These are phyloP conservation scores for Saiga tatarica DNA, from an alignment of 2,113 vertebrate species.

Conservation along the genomic window DNA sequence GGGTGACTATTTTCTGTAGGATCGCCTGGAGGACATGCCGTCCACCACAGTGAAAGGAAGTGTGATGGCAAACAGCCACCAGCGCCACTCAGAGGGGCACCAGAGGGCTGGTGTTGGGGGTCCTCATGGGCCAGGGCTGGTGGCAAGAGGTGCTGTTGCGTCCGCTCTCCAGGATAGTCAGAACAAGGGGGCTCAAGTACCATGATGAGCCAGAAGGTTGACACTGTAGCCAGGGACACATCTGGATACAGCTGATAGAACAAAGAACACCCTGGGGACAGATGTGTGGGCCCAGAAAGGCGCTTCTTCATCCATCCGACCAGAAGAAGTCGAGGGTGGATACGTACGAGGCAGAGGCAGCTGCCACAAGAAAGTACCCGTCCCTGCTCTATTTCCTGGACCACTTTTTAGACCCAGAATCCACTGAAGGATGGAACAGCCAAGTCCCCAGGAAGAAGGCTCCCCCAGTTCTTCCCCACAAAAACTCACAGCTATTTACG, in stretches of 20 bases:
- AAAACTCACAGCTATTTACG: fast-evolving
- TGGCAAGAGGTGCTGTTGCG: fast-evolving
- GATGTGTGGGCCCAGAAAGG: fast-evolving
- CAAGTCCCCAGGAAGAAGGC: background rate
- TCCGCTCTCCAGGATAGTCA: fast-evolving
- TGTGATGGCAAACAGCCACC: fast-evolving
- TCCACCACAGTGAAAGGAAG: background rate
- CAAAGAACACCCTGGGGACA: background rate
- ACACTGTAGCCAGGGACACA: background rate
- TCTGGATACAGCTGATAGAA: fast-evolving
- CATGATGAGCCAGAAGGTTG: background rate
- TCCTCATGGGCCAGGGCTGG: background rate
- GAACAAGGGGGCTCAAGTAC: too few relatives aligned
- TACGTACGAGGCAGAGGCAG: too few relatives aligned
- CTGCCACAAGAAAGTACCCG: fast-evolving
- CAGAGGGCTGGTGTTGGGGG: background rate
- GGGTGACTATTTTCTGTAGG: background rate
- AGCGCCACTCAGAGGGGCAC: background rate
- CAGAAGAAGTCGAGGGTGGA: fast-evolving
- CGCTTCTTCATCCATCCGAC: fast-evolving
- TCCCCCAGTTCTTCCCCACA: background rate
- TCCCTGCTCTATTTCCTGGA: fast-evolving
- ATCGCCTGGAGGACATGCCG: background rate
- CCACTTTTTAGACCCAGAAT: background rate
- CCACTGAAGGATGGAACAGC: too few relatives aligned